Evolutionary conservation across 2,797 vertebrate species (phyloP).

Genomic region (Pantherophis alleghaniensis): DNA sequence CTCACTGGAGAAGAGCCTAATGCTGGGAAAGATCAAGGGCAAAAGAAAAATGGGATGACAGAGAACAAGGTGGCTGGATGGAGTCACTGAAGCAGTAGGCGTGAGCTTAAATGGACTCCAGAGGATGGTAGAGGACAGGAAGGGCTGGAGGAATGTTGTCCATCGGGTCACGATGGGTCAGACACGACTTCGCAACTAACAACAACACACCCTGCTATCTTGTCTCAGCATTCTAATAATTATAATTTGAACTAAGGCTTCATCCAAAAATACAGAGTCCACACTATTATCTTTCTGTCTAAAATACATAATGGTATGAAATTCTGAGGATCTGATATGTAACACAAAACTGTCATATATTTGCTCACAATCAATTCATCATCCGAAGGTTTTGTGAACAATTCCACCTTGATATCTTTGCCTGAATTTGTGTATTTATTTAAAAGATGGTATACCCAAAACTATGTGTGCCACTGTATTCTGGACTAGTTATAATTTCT

Average conservation of each 20-base stretch:
- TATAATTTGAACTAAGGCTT: neutral
- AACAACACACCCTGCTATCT: neutral
- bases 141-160: no score
- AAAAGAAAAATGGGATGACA: no score
- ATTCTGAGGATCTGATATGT: neutral
- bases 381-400: neutral
- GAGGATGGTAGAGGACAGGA: no score
- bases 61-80: no score
- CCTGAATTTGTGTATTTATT: neutral
- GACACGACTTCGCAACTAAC: no score
- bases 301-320: neutral
- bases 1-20: no score
- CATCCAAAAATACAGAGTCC: neutral
- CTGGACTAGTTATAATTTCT: neutral
- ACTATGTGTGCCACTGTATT: neutral
- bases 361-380: neutral
- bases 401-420: neutral
- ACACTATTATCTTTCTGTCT: neutral
- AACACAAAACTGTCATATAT: neutral
- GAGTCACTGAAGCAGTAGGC: no score
- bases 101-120: no score
- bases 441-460: neutral
- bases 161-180: no score
- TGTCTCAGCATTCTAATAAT: neutral
- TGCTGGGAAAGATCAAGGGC: no score